Evolutionary conservation across 2,113 vertebrate genomes (phyloP).

Genomic region (Urocitellus parryii): DNA sequence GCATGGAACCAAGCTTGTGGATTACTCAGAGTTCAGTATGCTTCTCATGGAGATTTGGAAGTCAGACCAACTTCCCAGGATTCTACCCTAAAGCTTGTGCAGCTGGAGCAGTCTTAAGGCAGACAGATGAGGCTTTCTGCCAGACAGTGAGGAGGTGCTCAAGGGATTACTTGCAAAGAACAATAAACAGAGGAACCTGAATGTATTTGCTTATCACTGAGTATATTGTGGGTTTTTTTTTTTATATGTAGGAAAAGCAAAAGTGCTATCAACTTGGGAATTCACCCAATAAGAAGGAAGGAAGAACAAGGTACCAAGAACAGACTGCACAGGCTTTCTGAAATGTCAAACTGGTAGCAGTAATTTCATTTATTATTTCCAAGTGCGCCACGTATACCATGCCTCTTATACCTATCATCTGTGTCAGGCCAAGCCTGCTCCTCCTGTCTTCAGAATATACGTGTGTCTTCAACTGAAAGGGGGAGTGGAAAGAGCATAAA

Average conservation of each 20-base stretch:
- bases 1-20: background rate
- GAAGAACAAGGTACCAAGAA: background rate
- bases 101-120: background rate
- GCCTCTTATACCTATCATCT: background rate
- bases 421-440: background rate
- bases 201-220: background rate
- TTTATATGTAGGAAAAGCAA: background rate
- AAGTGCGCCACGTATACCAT: background rate
- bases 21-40: background rate
- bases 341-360: background rate
- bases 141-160: background rate
- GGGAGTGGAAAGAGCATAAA: background rate
- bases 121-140: background rate
- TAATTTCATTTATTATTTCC: background rate
- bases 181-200: background rate
- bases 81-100: background rate
- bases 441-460: background rate
- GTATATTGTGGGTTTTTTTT: background rate
- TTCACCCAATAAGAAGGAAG: background rate
- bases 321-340: background rate
- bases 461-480: background rate
- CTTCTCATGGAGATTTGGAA: background rate
- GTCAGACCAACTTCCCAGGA: background rate
- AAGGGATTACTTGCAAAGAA: background rate
- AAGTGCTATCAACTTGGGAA: background rate